These are phyloP conservation scores for Propsilocerus akamusi DNA, from an alignment of 1,140 invertebrate species.

Conservation along the genomic window DNA sequence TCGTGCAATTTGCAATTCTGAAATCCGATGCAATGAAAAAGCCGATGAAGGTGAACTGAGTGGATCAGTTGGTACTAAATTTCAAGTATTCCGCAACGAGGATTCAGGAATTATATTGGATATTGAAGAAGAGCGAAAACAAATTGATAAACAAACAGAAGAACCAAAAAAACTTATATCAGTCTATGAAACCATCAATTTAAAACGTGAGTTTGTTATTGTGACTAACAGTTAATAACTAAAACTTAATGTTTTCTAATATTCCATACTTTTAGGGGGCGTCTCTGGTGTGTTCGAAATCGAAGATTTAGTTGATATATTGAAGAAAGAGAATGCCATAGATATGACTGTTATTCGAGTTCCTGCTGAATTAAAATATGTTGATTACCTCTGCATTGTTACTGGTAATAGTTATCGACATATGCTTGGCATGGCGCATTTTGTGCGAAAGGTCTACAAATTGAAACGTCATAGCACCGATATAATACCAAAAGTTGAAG, in stretches of 20 bases:
- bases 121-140: constrained; percentile 37
- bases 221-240: constrained; percentile 6
- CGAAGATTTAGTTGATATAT: constrained; percentile 59
- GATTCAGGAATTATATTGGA: constrained; percentile 43
- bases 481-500: constrained; percentile 54
- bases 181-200: constrained; percentile 26
- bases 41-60: background rate
- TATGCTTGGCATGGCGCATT: constrained; percentile 51
- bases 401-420: constrained; percentile 55
- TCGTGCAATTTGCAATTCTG: too few species aligned
- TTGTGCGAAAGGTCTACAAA: constrained; percentile 64
- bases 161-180: constrained; percentile 17
- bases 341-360: constrained; percentile 68
- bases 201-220: constrained; percentile 28
- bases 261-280: constrained; percentile 40
- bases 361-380: constrained; percentile 55
- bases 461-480: constrained; percentile 44
- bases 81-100: constrained; percentile 38
- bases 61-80: constrained; percentile 25
- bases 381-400: constrained; percentile 63
- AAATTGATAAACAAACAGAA: constrained; percentile 18
- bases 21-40: too few species aligned
- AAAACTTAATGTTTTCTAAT: constrained; percentile 7
- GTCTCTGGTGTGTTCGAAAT: constrained; percentile 66
- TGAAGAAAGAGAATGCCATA: constrained; percentile 55